Evolutionary conservation across 2,797 vertebrate species (phyloP), one percentile per base, ranked within the genome.

Genomic region (Myotis findleyi): DNA sequence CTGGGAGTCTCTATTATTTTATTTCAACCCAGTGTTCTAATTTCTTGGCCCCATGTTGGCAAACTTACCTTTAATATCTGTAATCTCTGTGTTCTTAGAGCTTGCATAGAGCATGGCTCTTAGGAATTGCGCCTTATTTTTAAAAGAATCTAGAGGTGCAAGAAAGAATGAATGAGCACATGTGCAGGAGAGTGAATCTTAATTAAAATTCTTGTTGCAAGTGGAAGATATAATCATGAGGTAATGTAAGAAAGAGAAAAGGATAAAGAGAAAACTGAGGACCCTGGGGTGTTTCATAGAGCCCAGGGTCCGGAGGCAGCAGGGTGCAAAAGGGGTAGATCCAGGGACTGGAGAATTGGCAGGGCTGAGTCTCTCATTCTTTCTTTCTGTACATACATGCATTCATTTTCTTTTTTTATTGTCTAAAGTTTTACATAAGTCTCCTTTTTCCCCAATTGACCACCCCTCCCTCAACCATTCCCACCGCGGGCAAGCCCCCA

Each of bases 131-230:
- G 2, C 36, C 9, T 84, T 72, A 27, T 33, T 88, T 85, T 93
- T 41, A 25, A 12, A 81, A 55, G 36, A 81, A 77, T 44, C 6
- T 49, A 20, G 3, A 83, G 41, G 6, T 41, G 20, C 0, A 8
- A 27, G 11, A 75, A 81, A 18, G 25, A 81, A 51, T 25, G 7
- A 36, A 38, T 36, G 55, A 69, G 12, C 21, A 33, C 53, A 17
- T 53, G 14, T 53, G 18, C 25, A 38, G 16, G 51, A 69, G 73
- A 72, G 18, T 49, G 57, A 81, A 3, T 82, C 6, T 27, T 62
- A 13, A 30, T 53, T 47, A 83, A 71, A 84, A 88, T 88, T 83
- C n/a, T 27, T 75, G 5, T 77, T 69, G 5, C 18, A 71, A n/a
- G 30, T 30, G 6, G 53, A 30, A 62, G 33, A 36, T 76, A 59